These are phyloP conservation scores for Rhaphigaster nebulosa DNA, from an alignment of 2,888 invertebrate genomes.

Conservation along the genomic window DNA sequence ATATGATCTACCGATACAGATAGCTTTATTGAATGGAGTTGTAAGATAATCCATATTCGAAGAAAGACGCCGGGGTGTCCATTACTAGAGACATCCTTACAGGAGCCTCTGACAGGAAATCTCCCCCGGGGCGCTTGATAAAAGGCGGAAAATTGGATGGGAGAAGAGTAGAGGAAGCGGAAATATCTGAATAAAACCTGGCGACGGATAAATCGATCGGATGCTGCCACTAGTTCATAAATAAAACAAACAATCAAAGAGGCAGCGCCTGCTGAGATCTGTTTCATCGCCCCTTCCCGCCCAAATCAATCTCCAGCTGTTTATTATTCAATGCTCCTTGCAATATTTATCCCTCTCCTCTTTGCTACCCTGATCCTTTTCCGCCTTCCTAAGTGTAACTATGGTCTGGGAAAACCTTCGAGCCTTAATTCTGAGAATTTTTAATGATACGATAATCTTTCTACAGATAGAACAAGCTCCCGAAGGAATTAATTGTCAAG, in stretches of 20 bases:
- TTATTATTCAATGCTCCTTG: constrained; percentile 44
- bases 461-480: background rate
- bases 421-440: background rate
- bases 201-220: background rate
- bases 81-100: background rate
- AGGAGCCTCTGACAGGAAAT: background rate
- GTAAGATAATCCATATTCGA: background rate
- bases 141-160: constrained; percentile 27
- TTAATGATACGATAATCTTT: background rate
- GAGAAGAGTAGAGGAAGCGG: background rate
- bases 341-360: constrained; percentile 1
- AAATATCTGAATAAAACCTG: constrained; percentile 43
- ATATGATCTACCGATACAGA: background rate
- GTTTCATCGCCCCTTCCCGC: constrained; percentile 20
- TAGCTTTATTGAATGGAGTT: background rate
- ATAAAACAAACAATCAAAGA: constrained; percentile 49
- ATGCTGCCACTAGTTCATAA: background rate
- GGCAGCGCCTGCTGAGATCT: constrained; percentile 11
- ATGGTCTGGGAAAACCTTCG: background rate
- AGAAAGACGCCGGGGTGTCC: background rate
- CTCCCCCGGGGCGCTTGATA: background rate
- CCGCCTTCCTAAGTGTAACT: background rate
- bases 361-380: background rate
- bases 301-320: constrained; percentile 19
- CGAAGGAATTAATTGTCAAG: background rate